A percentile compares a stretch with the other conserved stretches of the same genome.
These are phyloP conservation scores for Steatocranus sp. DNA, from an alignment of 2,797 vertebrate species.

Conservation along the genomic window DNA sequence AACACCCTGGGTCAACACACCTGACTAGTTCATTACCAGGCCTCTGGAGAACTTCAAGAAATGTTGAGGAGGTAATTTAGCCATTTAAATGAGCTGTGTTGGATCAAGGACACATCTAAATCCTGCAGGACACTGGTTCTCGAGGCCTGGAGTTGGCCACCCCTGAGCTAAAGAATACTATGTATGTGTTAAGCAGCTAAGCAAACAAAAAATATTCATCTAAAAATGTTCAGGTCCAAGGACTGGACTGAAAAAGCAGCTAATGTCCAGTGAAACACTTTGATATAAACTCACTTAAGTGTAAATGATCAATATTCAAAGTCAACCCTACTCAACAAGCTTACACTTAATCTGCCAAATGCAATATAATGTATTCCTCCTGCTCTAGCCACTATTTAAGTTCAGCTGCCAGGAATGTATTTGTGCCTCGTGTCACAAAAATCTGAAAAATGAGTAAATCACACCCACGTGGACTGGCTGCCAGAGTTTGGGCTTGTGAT, in stretches of 20 bases:
- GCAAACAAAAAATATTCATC: background rate
- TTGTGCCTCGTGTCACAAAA: background rate
- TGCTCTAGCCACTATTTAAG: background rate
- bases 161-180: background rate
- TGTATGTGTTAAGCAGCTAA: background rate
- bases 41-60: background rate
- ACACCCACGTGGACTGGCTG: background rate
- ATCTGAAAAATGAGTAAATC: constrained; percentile 1
- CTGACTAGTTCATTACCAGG: background rate
- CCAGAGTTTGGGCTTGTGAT: background rate
- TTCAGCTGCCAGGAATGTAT: background rate
- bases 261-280: background rate
- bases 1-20: background rate
- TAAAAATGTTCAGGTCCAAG: background rate
- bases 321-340: background rate
- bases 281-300: background rate
- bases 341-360: background rate
- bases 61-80: background rate
- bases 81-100: background rate
- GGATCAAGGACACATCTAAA: background rate
- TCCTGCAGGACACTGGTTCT: background rate
- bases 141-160: background rate
- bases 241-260: background rate
- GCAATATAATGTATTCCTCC: constrained; percentile 10
- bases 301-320: background rate